These are phyloP conservation scores for Tychaedon coryphoeus DNA, from an alignment of 2,113 vertebrate species.

Conservation along the genomic window DNA sequence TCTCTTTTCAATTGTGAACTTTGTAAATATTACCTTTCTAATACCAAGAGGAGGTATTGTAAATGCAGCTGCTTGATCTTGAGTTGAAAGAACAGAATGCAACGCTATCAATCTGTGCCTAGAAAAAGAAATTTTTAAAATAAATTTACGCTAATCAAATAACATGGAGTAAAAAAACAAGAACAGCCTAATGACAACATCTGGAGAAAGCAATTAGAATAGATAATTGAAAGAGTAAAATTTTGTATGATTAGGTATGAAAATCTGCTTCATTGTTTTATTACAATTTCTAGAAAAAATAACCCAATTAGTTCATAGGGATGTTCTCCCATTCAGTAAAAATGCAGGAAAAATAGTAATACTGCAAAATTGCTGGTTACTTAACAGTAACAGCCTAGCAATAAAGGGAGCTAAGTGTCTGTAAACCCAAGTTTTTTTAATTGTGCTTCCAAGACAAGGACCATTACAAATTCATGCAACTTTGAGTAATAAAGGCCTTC, in stretches of 20 bases:
- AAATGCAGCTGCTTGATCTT: constrained; percentile 93
- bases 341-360: background rate
- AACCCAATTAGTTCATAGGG: background rate
- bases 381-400: background rate
- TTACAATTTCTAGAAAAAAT: background rate
- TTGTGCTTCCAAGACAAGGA: background rate
- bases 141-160: background rate
- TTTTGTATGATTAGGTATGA: background rate
- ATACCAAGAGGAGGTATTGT: constrained; percentile 86
- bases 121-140: constrained; percentile 36
- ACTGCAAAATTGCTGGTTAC: background rate
- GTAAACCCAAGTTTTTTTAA: accelerated
- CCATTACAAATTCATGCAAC: background rate
- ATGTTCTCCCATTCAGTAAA: background rate
- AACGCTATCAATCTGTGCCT: constrained; percentile 90
- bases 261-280: background rate
- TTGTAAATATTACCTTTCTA: constrained; percentile 86
- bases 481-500: background rate
- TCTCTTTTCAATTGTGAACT: background rate
- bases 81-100: constrained; percentile 93
- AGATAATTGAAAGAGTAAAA: background rate
- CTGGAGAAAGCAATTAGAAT: background rate
- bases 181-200: background rate
- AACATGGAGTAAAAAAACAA: background rate
- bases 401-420: background rate